Base-by-base conservation (phyloP, 2,113 vertebrate species). In the Anthoscopus minutus region DNA sequence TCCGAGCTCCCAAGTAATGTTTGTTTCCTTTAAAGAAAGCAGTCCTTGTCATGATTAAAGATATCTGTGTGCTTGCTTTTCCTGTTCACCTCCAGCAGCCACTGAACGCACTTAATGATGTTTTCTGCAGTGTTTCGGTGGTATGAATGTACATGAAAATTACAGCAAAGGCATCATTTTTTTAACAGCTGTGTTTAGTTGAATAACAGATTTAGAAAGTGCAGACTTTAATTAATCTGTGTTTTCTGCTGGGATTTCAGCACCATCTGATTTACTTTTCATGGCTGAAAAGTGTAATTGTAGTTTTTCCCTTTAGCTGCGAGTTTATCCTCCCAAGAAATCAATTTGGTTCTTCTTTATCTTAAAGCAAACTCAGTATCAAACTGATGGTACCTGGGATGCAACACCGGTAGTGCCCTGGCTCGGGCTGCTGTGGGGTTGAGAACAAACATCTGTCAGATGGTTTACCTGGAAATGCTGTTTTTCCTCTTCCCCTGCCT, bases 201-300 rank as follows among this genome's bases (percentile, higher is more conserved):
- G 96, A 98, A 97, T 98, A 98, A 97, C 97, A 98, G 97, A 97
- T 98, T 98, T 98, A 97, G 97, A 98, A 98, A 97, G 95, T 96
- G 95, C 96, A 98, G 97, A 97, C 95, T 98, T 97, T 98, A 98
- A 98, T 98, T 98, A 98, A 98, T 98, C 97, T 98, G 93, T 98
- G 97, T 98, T 98, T 98, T 98, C 97, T 98, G 96, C 94, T 97
- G 97, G 96, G 97, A 98, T 97, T 97, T 97, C 94, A 97, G 97
- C 93, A 97, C 96, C 97, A 97, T 97, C 96, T 97, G 97, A 98
- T 97, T 98, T 98, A 96, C 95, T 97, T 98, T 97, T 97, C 93
- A 96, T 97, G 85, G 88, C 96, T 98, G 96, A 97, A 98, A 98
- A 94, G 88, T 97, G 71, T 98, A 97, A 98, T 96, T 98, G 96